Evolutionary conservation across 2,113 vertebrate species (phyloP).

Genomic region (Procapra przewalskii): DNA sequence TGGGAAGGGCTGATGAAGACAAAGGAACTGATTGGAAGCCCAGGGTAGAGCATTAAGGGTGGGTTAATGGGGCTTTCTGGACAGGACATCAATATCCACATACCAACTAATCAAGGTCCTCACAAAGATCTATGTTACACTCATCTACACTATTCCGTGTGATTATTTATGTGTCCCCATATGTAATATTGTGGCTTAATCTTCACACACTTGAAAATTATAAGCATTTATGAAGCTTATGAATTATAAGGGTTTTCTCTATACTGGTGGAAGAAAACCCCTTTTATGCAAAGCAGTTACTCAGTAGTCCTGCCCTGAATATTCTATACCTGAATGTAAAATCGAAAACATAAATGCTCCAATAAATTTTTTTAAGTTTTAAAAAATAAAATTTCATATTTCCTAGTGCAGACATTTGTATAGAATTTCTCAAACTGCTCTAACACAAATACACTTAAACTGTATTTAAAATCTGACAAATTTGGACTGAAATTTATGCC

Average conservation of each 20-base stretch:
- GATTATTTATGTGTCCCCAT: background rate
- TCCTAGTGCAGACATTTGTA: background rate
- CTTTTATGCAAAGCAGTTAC: background rate
- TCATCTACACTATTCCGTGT: background rate
- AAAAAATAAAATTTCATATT: background rate
- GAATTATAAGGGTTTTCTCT: background rate
- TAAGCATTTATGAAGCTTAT: background rate
- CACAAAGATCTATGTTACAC: background rate
- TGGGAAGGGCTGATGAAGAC: background rate
- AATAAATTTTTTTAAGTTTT: background rate
- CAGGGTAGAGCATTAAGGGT: background rate
- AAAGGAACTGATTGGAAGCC: background rate
- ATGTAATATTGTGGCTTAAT: background rate
- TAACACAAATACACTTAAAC: background rate
- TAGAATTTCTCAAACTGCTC: background rate
- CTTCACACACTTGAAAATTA: background rate
- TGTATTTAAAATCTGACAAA: background rate
- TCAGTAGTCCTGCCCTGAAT: background rate
- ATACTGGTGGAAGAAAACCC: rapidly evolving
- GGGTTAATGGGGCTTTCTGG: background rate
- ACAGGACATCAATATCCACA: background rate
- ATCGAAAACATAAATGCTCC: background rate
- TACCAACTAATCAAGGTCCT: background rate
- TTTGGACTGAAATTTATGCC: background rate
- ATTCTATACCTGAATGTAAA: background rate